These are phyloP conservation scores for Ciconia stormi DNA, from an alignment of 2,113 vertebrate species.

Conservation along the genomic window DNA sequence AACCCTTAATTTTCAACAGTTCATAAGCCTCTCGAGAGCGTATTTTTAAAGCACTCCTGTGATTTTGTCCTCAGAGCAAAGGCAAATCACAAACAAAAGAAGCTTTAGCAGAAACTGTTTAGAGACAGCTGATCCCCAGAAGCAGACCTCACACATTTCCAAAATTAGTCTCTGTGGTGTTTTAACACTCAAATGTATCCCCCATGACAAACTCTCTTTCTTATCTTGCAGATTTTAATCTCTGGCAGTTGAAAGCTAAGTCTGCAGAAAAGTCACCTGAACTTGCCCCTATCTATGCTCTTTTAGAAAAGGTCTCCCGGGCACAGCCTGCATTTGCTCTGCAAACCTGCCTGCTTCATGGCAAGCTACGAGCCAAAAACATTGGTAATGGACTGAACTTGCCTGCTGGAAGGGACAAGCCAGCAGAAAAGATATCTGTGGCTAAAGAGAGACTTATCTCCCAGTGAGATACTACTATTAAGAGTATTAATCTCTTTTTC, in stretches of 20 bases:
- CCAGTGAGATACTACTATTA: neutral
- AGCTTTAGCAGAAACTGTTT: neutral
- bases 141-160: neutral
- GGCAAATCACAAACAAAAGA: neutral
- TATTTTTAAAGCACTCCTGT: neutral
- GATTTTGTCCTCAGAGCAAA: neutral
- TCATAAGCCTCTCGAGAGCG: accelerated
- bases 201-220: neutral
- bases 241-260: neutral
- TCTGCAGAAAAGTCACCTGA: neutral
- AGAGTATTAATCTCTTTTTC: neutral
- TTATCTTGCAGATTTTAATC: neutral
- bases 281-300: neutral
- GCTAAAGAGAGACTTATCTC: neutral
- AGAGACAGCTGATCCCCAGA: neutral
- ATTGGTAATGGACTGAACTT: neutral
- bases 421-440: neutral
- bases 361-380: neutral
- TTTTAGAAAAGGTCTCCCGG: neutral
- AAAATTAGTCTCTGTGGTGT: neutral
- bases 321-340: neutral
- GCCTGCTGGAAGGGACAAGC: neutral
- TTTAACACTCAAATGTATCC: neutral
- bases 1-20: neutral
- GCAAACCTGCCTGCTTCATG: neutral